A percentile compares a stretch with the other conserved stretches of the same genome.
phyloP scores from a whole-genome alignment of 2,113 vertebrate genomes.

The Albula goreensis region DNA sequence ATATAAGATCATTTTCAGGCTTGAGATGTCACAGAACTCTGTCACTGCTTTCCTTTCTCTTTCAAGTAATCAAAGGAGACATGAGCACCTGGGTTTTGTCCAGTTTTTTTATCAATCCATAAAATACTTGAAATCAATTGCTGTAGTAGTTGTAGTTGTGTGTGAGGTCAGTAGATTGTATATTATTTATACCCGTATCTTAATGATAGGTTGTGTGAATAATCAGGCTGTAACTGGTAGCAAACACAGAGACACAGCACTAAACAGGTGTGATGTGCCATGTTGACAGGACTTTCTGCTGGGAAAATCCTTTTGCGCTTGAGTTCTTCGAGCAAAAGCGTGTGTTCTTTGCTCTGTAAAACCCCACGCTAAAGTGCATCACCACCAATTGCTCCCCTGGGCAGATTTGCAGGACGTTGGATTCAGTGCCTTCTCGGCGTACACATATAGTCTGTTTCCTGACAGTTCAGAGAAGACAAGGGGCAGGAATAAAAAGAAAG shows the following conservation, averaged over 20 bases:
- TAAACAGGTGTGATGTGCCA: not conserved
- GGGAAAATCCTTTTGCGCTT: not conserved
- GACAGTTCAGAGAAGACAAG: not conserved
- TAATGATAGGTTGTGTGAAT: not conserved
- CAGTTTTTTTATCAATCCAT: not conserved
- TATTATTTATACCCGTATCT: not conserved
- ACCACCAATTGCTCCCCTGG: not conserved
- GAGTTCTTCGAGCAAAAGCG: not conserved
- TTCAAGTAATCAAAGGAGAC: not conserved
- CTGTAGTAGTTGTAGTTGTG: not conserved
- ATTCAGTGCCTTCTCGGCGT: not conserved
- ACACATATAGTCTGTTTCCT: not conserved
- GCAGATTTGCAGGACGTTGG: not conserved
- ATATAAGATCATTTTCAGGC: too few species aligned
- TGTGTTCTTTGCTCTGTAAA: not conserved
- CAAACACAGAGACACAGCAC: not conserved
- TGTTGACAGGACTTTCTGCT: not conserved
- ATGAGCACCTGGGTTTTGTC: not conserved
- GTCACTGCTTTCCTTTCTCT: too few species aligned
- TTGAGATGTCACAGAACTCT: too few species aligned
- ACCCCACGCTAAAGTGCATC: not conserved
- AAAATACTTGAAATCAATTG: not conserved
- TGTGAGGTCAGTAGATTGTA: not conserved
- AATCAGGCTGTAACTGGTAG: not conserved
- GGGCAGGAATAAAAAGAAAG: not conserved